Evolutionary conservation across 2,797 vertebrate genomes (phyloP).

Genomic region (Potorous gilbertii): DNA sequence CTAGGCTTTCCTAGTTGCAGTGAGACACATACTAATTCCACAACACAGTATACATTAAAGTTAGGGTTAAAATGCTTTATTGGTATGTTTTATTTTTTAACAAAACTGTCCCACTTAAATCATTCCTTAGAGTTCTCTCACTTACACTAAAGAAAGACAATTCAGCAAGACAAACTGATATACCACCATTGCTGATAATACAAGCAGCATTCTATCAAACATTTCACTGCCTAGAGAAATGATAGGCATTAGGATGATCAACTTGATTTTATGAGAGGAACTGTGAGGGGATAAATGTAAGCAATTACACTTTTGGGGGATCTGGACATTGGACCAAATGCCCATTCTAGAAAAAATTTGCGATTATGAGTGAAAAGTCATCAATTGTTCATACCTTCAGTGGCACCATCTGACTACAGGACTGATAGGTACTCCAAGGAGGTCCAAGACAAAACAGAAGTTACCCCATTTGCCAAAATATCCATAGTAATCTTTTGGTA

Average conservation of each 20-base stretch:
- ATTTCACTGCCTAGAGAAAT: not conserved
- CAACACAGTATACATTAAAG: not conserved
- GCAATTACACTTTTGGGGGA: not conserved
- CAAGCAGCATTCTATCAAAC: not conserved
- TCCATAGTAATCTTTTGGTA: not conserved
- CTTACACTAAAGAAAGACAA: not conserved
- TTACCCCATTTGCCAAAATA: not conserved
- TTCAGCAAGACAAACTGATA: not conserved
- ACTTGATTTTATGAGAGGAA: not conserved
- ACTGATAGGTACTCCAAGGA: not conserved
- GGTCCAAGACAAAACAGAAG: not conserved
- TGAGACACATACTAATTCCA: not conserved
- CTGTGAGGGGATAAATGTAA: not conserved
- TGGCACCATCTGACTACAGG: not conserved
- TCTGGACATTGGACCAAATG: not conserved
- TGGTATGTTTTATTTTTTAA: not conserved
- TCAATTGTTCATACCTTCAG: not conserved
- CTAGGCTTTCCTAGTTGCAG: not conserved
- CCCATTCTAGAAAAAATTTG: not conserved
- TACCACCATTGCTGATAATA: not conserved
- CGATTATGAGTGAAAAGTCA: not conserved
- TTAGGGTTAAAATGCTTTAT: not conserved
- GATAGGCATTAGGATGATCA: not conserved
- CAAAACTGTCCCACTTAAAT: not conserved
- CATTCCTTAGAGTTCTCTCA: not conserved